Evolutionary conservation across 2,113 vertebrate species (phyloP).

Genomic region (Oriolus oriolus): DNA sequence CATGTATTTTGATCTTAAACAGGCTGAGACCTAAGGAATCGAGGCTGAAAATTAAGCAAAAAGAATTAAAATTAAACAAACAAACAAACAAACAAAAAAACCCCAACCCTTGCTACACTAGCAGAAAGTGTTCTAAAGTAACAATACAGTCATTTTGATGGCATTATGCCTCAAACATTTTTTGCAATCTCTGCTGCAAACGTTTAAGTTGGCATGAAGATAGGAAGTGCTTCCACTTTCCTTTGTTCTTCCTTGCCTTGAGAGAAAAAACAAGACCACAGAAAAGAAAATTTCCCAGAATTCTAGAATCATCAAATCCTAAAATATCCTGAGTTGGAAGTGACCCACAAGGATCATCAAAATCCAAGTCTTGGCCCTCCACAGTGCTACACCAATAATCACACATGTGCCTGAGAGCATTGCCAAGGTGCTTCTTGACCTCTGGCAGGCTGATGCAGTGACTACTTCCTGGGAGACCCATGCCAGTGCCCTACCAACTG

Average conservation of each 20-base stretch:
- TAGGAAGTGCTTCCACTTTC: neutral
- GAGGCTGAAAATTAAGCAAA: neutral
- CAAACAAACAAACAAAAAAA: neutral
- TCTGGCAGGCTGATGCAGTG: neutral
- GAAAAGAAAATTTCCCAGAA: neutral
- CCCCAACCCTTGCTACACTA: neutral
- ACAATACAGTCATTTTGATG: neutral
- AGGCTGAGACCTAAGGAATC: neutral
- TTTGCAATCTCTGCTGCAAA: neutral
- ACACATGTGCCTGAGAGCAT: neutral
- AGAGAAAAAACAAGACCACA: neutral
- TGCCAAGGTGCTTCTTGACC: neutral
- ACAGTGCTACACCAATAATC: neutral
- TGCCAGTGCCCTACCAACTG: neutral
- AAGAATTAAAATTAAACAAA: neutral
- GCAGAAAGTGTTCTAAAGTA: neutral
- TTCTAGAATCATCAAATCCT: neutral
- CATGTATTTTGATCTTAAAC: neutral
- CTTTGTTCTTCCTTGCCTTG: neutral
- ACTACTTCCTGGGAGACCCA: neutral
- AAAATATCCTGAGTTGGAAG: neutral
- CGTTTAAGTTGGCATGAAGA: neutral
- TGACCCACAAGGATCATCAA: neutral
- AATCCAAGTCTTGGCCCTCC: neutral
- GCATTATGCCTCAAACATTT: neutral